Conservation (phyloP, 1,140 invertebrate species). For the Cydia strobilella region DNA sequence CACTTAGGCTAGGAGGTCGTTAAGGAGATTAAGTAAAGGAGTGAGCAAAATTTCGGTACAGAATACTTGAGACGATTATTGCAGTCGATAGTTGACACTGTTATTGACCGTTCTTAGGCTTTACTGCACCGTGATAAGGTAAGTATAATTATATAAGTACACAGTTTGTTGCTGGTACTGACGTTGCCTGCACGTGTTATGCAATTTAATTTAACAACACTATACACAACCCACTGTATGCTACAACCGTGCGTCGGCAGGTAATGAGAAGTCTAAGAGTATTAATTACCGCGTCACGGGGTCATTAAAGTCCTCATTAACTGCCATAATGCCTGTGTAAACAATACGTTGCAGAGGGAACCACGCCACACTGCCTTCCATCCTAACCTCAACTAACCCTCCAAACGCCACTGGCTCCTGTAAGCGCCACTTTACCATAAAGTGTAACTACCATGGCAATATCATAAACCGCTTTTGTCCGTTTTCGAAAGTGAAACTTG, state of each 20-base stretch:
- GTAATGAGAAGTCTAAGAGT: slow-evolving; percentile 34
- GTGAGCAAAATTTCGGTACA: too few relatives aligned
- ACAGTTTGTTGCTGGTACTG: not conserved
- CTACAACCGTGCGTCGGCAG: slow-evolving; percentile 2
- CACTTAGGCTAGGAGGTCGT: too few relatives aligned
- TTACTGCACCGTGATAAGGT: too few relatives aligned
- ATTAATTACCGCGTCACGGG: slow-evolving; percentile 65
- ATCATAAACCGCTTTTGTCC: slow-evolving; percentile 39
- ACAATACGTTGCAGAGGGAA: slow-evolving; percentile 61
- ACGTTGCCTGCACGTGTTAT: not conserved
- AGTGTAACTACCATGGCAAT: not conserved
- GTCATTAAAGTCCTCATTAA: slow-evolving; percentile 64
- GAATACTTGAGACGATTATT: too few relatives aligned
- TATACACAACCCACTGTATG: slow-evolving; percentile 7
- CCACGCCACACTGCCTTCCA: slow-evolving; percentile 66
- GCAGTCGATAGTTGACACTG: too few relatives aligned
- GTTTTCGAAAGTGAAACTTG: slow-evolving; percentile 57
- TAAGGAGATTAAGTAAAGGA: too few relatives aligned
- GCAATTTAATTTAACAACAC: slow-evolving; percentile 22
- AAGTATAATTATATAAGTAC: too few relatives aligned
- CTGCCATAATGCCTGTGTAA: slow-evolving; percentile 58
- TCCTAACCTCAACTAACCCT: slow-evolving; percentile 30
- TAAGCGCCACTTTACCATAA: slow-evolving; percentile 6
- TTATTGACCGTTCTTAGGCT: too few relatives aligned
- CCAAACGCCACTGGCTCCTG: not conserved